Conservation (phyloP, 2,113 vertebrate genomes). For the Setophaga kirtlandii region DNA sequence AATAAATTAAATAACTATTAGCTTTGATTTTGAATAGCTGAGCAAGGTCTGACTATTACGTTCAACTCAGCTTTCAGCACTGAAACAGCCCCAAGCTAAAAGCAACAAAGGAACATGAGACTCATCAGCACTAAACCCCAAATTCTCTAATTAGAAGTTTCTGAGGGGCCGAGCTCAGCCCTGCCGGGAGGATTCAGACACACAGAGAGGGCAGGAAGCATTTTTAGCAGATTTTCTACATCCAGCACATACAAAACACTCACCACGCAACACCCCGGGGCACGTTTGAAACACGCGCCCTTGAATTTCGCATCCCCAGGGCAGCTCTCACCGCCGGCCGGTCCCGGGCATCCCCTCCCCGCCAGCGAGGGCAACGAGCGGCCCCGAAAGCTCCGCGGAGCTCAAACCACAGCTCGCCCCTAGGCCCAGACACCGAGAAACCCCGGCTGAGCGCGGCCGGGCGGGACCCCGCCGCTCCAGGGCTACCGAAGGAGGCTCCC, state of each 20-base stretch:
- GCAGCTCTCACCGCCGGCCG: neutral
- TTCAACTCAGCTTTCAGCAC: neutral
- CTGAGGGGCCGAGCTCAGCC: neutral
- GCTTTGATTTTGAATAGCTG: neutral
- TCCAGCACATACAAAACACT: accelerated
- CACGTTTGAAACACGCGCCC: neutral
- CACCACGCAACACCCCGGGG: accelerated
- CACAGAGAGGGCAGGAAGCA: accelerated
- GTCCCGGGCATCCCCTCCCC: neutral
- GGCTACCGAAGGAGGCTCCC: neutral
- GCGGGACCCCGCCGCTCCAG: neutral
- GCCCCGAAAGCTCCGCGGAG: accelerated
- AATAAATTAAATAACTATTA: neutral
- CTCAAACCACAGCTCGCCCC: neutral
- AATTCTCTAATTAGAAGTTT: neutral
- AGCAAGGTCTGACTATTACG: accelerated
- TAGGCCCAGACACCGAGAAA: neutral
- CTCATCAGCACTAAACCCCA: neutral
- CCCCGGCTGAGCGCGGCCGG: neutral
- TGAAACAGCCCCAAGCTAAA: neutral
- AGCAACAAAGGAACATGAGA: neutral
- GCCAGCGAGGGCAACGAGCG: neutral
- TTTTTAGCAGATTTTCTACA: accelerated
- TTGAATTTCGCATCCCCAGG: neutral
- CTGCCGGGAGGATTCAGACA: accelerated